phyloP scores from a whole-genome alignment of 2,888 invertebrate species.

The Drosophila rubida region DNA sequence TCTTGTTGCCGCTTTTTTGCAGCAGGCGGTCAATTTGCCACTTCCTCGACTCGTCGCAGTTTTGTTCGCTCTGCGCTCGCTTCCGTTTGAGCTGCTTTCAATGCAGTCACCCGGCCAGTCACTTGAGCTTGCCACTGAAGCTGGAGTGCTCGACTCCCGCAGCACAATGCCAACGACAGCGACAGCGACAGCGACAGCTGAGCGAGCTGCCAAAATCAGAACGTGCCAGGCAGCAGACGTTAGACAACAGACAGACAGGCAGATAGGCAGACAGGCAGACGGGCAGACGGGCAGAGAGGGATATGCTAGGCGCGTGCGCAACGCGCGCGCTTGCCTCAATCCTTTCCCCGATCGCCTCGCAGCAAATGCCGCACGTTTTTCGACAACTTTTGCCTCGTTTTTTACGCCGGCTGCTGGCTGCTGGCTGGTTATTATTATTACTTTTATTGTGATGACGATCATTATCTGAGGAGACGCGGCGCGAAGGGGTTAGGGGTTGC shows the following conservation, averaged over 20 bases:
- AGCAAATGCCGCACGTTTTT: slow-evolving; percentile 73
- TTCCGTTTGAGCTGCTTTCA: slow-evolving; percentile 65
- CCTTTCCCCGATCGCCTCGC: background rate
- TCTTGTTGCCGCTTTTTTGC: slow-evolving; percentile 33
- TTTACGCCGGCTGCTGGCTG: slow-evolving; percentile 24
- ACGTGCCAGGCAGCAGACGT: slow-evolving; percentile 44
- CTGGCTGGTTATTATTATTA: slow-evolving; percentile 11
- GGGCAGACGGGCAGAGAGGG: background rate
- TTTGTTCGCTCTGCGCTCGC: slow-evolving; percentile 24
- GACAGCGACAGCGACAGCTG: slow-evolving; percentile 23
- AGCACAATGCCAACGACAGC: slow-evolving; percentile 44
- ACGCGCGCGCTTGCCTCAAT: slow-evolving; percentile 40
- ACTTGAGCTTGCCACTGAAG: slow-evolving; percentile 42
- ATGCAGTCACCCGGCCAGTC: slow-evolving; percentile 73
- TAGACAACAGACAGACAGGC: background rate
- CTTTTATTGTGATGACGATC: slow-evolving; percentile 34
- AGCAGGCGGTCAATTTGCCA: slow-evolving; percentile 85
- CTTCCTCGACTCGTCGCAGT: slow-evolving; percentile 70
- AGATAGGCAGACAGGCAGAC: too few relatives aligned
- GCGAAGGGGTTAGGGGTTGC: slow-evolving; percentile 18
- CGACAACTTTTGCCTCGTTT: slow-evolving; percentile 77
- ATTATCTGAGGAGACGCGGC: slow-evolving; percentile 8
- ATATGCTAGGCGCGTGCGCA: slow-evolving; percentile 67
- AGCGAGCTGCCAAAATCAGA: slow-evolving; percentile 62
- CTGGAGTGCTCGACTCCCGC: slow-evolving; percentile 39